Base-by-base conservation (phyloP, 2,888 invertebrate genomes). In the Chelonus formosanus region DNA sequence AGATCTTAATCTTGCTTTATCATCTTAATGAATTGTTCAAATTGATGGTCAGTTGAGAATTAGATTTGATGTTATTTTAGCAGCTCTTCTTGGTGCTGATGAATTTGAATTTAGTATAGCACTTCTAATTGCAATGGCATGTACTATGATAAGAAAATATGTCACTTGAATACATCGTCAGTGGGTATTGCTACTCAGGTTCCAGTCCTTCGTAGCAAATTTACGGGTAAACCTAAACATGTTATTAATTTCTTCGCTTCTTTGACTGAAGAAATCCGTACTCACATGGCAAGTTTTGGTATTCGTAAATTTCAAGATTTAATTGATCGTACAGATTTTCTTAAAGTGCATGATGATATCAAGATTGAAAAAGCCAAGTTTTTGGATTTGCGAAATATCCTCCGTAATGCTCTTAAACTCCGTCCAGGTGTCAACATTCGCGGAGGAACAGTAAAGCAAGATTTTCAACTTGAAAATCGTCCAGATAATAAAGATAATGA, bases 101-200 rank as follows among this genome's bases (percentile, higher is more conserved):
- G 99, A 99, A 85, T 95, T 98, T 83, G 99, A 98, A 32, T 96
- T 99, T 86, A 97, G 97, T 82, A 99, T 98, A 0, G 98, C 98
- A 3, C 98, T 99, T 0, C 88, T 99, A 60, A 98, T 99, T 79
- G 97, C 95, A 2, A 90, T 99, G 85, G 99, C 99, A 3, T 99
- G 99, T 81, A 99, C 98, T 0, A 99, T 99, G 99, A 99, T 99
- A 99, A 89, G 99, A 66, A 99, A 99, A n/a, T n/a, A 84, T 99
- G 99, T 80, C 99, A 99, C 84, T 86, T 99, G 75, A 99, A 99
- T 86, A 99, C 98, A 5, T 99, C 99, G 74, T 99, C 99, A 0
- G 99, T 99, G 68, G 99, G 99, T 69, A 95, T 99, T 78, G 98
- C 98, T 2, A 99, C 99, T 0, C 99, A 98, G 85, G 99, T 99